Base-by-base conservation (phyloP, 2,888 invertebrate genomes). In the Julus scandinavius region DNA sequence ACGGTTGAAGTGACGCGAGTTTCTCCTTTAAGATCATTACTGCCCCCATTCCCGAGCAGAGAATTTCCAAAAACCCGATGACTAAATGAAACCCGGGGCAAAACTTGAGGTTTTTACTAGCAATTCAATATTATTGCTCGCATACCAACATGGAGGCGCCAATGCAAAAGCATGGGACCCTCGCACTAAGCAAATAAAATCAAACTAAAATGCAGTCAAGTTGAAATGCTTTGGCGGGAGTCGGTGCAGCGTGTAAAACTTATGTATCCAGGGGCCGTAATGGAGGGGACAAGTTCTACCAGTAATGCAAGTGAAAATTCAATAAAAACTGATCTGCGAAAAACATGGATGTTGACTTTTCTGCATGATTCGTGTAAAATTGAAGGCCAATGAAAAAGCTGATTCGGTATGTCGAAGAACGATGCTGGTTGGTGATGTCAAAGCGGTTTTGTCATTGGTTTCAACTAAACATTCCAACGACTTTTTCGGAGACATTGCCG, bases 161-260 rank as follows among this genome's bases (percentile, higher is more conserved):
- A 63, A 7, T 17, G 63, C 9, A 29, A 72, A 29, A 2, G 29
- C 9, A 20, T 29, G 9, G 72, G 72, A 20, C 7, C 20, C 17
- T 72, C 20, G 72, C 20, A 29, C 72, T 7, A 20, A 72, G 72
- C 72, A 72, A 72, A 72, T 72, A 72, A 72, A 72, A 72, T 72
- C 72, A 72, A 72, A 72, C 72, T 72, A 72, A 72, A 72, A 72
- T 72, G 72, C 72, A 72, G 72, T 72, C 72, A 72, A n/a, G 20
- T 29, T 72, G 72, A 72, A 72, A 72, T 20, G 72, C 72, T n/a
- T 72, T 72, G 72, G 72, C 72, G 72, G 20, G 20, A 29, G 29
- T 72, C 72, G 72, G 72, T 72, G 72, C 72, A 72, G 72, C 72
- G 72, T 72, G 72, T 72, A 72, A 72, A 72, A 72, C 72, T 72